Evolutionary conservation across 1,140 invertebrate species (phyloP), one percentile per base, ranked within the genome.

Genomic region (Eupeodes corollae): DNA sequence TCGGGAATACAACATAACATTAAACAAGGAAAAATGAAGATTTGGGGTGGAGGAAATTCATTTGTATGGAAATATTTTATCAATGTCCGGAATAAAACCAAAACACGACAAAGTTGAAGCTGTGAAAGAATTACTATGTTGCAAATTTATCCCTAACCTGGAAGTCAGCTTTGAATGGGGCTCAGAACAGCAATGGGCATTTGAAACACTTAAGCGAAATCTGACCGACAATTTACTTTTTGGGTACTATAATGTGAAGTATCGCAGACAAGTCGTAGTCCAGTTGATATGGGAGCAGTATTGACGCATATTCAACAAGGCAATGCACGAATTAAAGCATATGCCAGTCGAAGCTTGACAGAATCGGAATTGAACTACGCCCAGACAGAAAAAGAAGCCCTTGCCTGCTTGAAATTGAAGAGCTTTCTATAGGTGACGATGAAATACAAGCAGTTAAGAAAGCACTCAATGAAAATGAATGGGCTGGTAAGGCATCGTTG

Each of bases 71-170:
- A 55, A 57, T 44, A 11, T 44, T 13, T 18, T 61, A 13, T 54
- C 53, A 13, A 34, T 37, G 18, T 11, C 44, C 31, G 57, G 56
- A 16, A 57, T 60, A 11, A 47, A 42, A 40, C 54, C 57, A 47
- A 37, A 1, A 5, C n/a, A n/a, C 33, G 41, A 47, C 19, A 49
- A 51, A 41, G 33, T 59, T 15, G 31, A 52, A 46, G 30, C 34
- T 13, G 52, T 56, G 35, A 33, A 51, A 21, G 32, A 42, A 11
- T 57, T 57, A 42, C 31, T n/a, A n/a, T 57, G 15, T n/a, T n/a
- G 47, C 10, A 47, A 48, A 41, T 62, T 54, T 34, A 59, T 66
- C 14, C 57, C 58, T 32, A 42, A 63, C 48, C 43, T 67, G 40
- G 26, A 42, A 31, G 31, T 6, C 16, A n/a, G 34, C 11, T 39